Base-by-base conservation (phyloP, 2,797 vertebrate genomes). In the Pangasius sanitwongsei region DNA sequence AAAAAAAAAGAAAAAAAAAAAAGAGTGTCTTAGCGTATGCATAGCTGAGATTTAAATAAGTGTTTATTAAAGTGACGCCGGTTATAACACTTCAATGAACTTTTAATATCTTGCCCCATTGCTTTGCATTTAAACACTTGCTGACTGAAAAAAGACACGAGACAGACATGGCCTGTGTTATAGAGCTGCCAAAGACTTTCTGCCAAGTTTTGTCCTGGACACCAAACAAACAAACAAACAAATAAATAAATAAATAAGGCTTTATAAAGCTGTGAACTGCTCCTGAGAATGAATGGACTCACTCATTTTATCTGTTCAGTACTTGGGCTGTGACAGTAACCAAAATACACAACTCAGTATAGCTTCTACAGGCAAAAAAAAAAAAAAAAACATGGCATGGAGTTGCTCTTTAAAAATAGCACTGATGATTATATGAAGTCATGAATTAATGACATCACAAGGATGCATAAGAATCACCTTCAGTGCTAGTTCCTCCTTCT, bases 401-500 rank as follows among this genome's bases (percentile, higher is more conserved):
- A 48, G 37, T 50, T n/a, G 5, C 48, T n/a, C 50, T 80, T 31
- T 34, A 55, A 82, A 59, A 37, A 59, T 18, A 82, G 80, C 23
- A 0, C 13, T 28, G 6, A 81, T 9, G 6, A 41, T 37, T 69
- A 59, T 0, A 86, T 53, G 83, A 74, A 28, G 18, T 78, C 3
- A 12, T 53, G 2, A 18, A 67, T 65, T 63, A 63, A 7, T 12
- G 44, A 57, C 15, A 0, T 20, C 0, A 44, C 13, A 20, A 18
- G 28, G 16, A 70, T 50, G 53, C 20, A 50, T 15, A 48, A 88
- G 20, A 86, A 83, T 95, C 94, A 99, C 98, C 97, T 99, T 99
- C 83, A 96, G 93, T 77, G 95, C 96, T 0, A 99, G 94, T 55
- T 98, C 97, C 92, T 98, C 98, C 87, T 97, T 99, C 90, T 94